A percentile compares a stretch with the other conserved stretches of the same genome.
Conservation (phyloP, 1,140 invertebrate species). For the Apis florea region DNA sequence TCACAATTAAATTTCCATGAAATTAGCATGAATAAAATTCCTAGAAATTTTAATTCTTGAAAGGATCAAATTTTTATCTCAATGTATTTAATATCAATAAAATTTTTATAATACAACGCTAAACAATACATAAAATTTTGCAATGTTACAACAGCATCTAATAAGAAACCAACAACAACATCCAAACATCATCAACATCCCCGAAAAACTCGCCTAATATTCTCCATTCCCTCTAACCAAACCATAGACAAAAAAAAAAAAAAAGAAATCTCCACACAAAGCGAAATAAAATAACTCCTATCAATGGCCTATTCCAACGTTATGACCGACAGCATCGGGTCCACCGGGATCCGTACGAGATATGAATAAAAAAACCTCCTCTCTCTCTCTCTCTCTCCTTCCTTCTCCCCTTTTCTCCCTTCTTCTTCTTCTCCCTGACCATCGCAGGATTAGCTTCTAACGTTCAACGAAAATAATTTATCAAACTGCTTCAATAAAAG, state of each 20-base stretch:
- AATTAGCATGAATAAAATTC: too few species aligned
- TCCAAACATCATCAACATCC: too few species aligned
- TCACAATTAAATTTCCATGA: too few species aligned
- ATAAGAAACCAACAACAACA: too few species aligned
- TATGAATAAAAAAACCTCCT: slow-evolving; percentile 4
- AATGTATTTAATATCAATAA: too few species aligned
- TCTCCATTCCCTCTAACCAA: neutral
- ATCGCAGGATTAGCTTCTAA: neutral
- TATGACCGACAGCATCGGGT: neutral
- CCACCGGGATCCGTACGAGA: neutral
- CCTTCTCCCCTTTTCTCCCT: neutral
- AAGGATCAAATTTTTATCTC: too few species aligned
- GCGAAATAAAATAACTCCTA: neutral
- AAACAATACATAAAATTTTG: too few species aligned
- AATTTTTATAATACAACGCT: too few species aligned
- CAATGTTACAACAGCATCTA: too few species aligned
- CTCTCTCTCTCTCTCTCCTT: neutral
- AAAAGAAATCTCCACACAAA: neutral
- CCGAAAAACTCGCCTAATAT: neutral
- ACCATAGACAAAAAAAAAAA: neutral
- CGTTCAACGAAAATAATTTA: neutral
- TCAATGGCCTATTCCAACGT: neutral
- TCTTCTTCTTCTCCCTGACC: neutral
- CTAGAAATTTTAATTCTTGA: too few species aligned
- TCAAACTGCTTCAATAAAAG: neutral